Conservation (phyloP, 2,113 vertebrate species). For the Carettochelys insculpta region DNA sequence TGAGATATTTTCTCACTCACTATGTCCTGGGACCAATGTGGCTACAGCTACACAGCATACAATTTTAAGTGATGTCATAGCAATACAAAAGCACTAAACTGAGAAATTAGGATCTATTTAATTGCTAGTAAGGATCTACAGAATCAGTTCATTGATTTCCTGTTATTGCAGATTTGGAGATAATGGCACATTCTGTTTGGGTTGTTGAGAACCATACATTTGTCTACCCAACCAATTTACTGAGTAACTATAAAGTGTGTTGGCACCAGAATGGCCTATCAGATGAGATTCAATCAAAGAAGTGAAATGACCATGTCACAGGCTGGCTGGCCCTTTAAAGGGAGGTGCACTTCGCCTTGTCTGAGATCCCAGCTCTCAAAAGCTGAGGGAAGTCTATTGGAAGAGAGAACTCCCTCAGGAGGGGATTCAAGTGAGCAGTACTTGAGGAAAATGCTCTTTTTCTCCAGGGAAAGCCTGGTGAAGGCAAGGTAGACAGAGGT, state of each 20-base stretch:
- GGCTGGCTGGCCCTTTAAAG: not conserved
- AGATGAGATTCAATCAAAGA: not conserved
- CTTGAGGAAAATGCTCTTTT: not conserved
- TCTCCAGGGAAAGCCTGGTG: not conserved
- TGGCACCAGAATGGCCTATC: not conserved
- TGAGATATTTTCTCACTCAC: not conserved
- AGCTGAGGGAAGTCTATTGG: not conserved
- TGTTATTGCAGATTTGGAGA: not conserved
- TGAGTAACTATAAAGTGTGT: not conserved
- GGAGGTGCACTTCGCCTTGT: not conserved
- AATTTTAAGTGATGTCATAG: not conserved
- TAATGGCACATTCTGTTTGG: not conserved
- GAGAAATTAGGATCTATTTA: not conserved
- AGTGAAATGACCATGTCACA: not conserved
- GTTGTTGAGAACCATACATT: not conserved
- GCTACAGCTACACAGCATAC: not conserved
- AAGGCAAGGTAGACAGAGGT: not conserved
- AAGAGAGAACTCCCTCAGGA: not conserved
- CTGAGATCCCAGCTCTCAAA: not conserved
- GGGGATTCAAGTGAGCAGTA: not conserved
- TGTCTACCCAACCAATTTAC: not conserved
- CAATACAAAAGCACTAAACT: not conserved
- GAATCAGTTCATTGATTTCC: not conserved
- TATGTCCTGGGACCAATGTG: not conserved
- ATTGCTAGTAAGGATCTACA: not conserved